Conservation (phyloP, 2,888 invertebrate species). For the Phaonia tiefii region DNA sequence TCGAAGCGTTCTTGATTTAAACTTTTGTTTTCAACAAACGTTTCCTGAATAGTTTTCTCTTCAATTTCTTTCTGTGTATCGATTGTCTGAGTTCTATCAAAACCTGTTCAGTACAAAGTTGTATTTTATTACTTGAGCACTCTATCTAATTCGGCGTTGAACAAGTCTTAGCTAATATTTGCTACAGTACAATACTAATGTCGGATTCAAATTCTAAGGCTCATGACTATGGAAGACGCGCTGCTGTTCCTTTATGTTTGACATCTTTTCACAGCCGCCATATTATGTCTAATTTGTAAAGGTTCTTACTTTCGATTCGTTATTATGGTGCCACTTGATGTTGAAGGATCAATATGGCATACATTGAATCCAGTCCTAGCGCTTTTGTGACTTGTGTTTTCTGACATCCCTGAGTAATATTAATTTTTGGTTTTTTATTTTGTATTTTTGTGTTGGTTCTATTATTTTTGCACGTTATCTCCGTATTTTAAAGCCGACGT, state of each 20-base stretch:
- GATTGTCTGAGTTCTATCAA: neutral
- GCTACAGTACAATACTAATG: slow-evolving; percentile 11
- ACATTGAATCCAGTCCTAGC: too few species aligned
- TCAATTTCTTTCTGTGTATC: too few species aligned
- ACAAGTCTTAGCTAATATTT: slow-evolving; percentile 3
- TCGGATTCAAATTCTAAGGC: slow-evolving; percentile 1
- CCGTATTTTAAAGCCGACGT: slow-evolving; percentile 63
- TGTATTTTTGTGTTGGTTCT: neutral
- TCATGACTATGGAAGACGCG: too few species aligned
- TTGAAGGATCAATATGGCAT: slow-evolving; percentile 64
- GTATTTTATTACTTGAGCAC: slow-evolving; percentile 28
- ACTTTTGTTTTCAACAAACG: too few species aligned
- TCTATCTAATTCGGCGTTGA: slow-evolving; percentile 29
- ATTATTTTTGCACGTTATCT: slow-evolving; percentile 48
- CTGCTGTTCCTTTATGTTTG: slow-evolving; percentile 38
- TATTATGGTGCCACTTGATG: too few species aligned
- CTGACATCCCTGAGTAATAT: slow-evolving; percentile 30
- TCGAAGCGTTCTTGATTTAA: too few species aligned
- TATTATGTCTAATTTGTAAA: slow-evolving; percentile 65
- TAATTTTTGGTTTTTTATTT: slow-evolving; percentile 32
- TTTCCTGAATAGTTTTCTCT: too few species aligned
- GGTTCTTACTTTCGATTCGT: slow-evolving; percentile 46
- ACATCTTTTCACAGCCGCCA: slow-evolving; percentile 64
- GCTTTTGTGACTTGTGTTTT: too few species aligned
- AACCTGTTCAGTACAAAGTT: slow-evolving; percentile 44